These are phyloP conservation scores for Neoniphon sammara DNA, from an alignment of 2,797 vertebrate genomes.

Conservation along the genomic window DNA sequence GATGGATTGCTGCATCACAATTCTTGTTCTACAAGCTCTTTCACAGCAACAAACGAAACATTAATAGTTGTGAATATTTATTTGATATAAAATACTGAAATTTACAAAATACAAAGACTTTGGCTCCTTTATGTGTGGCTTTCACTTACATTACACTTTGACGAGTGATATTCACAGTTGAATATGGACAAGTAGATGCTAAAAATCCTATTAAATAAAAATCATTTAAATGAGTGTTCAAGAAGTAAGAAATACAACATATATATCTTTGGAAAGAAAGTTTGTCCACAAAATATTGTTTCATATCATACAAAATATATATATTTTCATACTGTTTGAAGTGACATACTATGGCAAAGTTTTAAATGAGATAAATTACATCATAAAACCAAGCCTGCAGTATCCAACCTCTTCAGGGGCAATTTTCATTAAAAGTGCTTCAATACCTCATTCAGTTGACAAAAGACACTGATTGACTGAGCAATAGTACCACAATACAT, in stretches of 20 bases:
- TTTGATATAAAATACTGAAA: conserved; percentile 79
- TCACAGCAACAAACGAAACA: conserved; percentile 25
- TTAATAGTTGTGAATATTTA: conserved; percentile 49
- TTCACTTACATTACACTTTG: conserved; percentile 59
- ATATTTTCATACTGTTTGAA: conserved; percentile 60
- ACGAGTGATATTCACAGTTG: conserved; percentile 75
- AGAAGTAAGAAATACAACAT: conserved; percentile 61
- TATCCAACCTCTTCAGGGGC: conserved; percentile 67
- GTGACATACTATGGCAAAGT: conserved; percentile 58
- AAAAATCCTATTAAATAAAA: conserved; percentile 72
- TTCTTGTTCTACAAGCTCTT: neutral
- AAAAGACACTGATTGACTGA: conserved; percentile 65
- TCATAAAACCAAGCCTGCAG: conserved; percentile 65
- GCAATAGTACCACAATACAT: conserved; percentile 78
- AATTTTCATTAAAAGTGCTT: conserved; percentile 79
- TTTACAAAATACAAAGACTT: conserved; percentile 82
- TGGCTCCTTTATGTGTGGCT: conserved; percentile 75
- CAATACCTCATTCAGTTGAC: conserved; percentile 69
- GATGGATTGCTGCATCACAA: neutral
- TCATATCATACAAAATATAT: conserved; percentile 60
- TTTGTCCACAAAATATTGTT: conserved; percentile 71
- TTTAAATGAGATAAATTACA: conserved; percentile 55
- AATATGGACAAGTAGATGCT: conserved; percentile 63
- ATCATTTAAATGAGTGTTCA: conserved; percentile 42
- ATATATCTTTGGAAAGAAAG: conserved; percentile 72